These are phyloP conservation scores for Drosophila seguyi DNA, from an alignment of 1,140 invertebrate species.

Conservation along the genomic window DNA sequence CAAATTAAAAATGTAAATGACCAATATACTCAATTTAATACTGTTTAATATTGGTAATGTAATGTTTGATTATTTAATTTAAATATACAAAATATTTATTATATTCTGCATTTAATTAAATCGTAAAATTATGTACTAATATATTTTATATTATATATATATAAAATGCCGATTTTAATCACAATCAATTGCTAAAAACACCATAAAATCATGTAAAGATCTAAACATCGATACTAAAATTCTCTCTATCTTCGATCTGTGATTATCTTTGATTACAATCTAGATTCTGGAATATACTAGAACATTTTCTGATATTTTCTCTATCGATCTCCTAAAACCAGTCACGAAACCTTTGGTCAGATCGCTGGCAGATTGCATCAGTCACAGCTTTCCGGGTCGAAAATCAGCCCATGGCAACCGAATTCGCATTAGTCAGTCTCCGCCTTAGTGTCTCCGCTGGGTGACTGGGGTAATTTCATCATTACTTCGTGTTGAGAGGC, in stretches of 20 bases:
- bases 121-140: not conserved
- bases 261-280: not conserved
- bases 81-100: too few species aligned
- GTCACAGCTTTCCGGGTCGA: constrained; percentile 7
- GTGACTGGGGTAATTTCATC: constrained; percentile 29
- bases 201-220: too few species aligned
- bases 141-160: not conserved
- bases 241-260: not conserved
- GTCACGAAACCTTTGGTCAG: not conserved
- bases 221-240: too few species aligned
- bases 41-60: too few species aligned
- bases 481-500: constrained; percentile 27
- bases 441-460: constrained; percentile 1
- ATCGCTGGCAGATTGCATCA: constrained; percentile 34
- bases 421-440: constrained; percentile 32
- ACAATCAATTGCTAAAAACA: not conserved
- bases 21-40: too few species aligned
- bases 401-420: constrained; percentile 36
- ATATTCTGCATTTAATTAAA: not conserved
- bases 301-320: not conserved
- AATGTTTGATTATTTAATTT: too few species aligned
- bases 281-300: not conserved
- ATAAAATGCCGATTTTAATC: not conserved
- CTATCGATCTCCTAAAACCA: not conserved
- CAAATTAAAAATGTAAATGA: too few species aligned